Evolutionary conservation across 2,113 vertebrate genomes (phyloP).

Genomic region (Hyaena hyaena): DNA sequence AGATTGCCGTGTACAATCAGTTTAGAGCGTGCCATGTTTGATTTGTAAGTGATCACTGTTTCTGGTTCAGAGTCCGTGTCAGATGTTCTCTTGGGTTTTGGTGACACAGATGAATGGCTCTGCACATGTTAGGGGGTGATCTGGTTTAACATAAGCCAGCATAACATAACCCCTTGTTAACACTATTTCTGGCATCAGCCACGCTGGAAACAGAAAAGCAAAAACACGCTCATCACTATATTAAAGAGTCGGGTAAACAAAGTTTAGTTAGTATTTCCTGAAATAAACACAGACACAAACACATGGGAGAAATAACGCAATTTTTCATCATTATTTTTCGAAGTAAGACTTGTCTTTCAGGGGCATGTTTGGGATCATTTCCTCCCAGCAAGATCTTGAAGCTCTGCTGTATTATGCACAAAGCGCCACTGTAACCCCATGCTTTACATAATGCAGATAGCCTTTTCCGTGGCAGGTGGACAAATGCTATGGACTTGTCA

Average conservation of each 20-base stretch:
- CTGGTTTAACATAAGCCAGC: constrained; percentile 91
- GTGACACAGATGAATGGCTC: constrained; percentile 93
- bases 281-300: constrained; percentile 80
- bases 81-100: constrained; percentile 92
- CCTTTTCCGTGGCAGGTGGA: constrained; percentile 75
- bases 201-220: constrained; percentile 65
- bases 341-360: constrained; percentile 85
- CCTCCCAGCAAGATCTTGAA: constrained; percentile 86
- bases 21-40: constrained; percentile 94
- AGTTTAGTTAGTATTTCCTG: constrained; percentile 79
- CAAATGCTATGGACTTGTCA: constrained; percentile 49
- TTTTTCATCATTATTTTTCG: constrained; percentile 90
- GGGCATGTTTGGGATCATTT: constrained; percentile 88
- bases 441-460: constrained; percentile 78
- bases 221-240: constrained; percentile 26
- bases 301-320: constrained; percentile 78
- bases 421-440: constrained; percentile 55
- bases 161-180: constrained; percentile 90
- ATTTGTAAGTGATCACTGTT: constrained; percentile 95
- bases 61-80: constrained; percentile 90
- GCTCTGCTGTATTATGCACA: constrained; percentile 79
- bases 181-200: constrained; percentile 80
- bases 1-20: constrained; percentile 93
- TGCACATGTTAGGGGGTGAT: constrained; percentile 90
- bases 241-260: constrained; percentile 67